Percentiles rank a stretch among this genome's conserved stretches.
These are phyloP conservation scores for Caerostris darwini DNA, from an alignment of 1,140 invertebrate species.

Conservation along the genomic window DNA sequence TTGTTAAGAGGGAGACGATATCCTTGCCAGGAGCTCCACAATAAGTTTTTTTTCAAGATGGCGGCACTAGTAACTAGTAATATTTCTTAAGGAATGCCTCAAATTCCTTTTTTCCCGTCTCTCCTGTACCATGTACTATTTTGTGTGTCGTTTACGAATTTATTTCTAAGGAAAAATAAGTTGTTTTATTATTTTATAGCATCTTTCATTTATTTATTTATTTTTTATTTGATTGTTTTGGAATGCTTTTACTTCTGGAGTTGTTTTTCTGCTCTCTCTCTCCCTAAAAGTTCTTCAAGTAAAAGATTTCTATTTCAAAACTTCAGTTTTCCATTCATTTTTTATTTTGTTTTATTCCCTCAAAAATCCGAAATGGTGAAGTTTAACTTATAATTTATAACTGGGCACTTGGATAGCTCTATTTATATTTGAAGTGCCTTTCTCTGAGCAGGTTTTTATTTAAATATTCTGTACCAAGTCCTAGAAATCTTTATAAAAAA, in stretches of 20 bases:
- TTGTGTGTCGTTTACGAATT: constrained; percentile 28
- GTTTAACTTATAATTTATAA: constrained; percentile 19
- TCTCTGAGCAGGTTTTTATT: not conserved
- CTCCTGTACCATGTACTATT: constrained; percentile 20
- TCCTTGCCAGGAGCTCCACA: constrained; percentile 44
- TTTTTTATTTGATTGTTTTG: constrained; percentile 53
- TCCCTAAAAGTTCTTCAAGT: constrained; percentile 1
- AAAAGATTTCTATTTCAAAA: constrained; percentile 24
- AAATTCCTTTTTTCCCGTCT: not conserved
- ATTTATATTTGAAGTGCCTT: constrained; percentile 16
- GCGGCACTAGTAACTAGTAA: not conserved
- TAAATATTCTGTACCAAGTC: not conserved
- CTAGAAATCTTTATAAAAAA: not conserved
- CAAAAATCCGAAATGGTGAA: not conserved
- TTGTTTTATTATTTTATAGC: constrained; percentile 63
- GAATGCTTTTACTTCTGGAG: not conserved
- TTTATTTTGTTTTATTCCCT: not conserved
- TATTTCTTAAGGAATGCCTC: constrained; percentile 22
- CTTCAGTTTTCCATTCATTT: constrained; percentile 41
- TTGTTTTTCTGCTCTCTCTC: not conserved
- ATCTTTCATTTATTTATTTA: constrained; percentile 40
- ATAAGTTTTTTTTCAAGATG: constrained; percentile 69
- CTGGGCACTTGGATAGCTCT: not conserved
- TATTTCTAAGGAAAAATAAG: constrained; percentile 60
- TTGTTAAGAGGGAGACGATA: constrained; percentile 63